Evolutionary conservation across 2,888 invertebrate genomes (phyloP).

Genomic region (Blastobasis adustella): DNA sequence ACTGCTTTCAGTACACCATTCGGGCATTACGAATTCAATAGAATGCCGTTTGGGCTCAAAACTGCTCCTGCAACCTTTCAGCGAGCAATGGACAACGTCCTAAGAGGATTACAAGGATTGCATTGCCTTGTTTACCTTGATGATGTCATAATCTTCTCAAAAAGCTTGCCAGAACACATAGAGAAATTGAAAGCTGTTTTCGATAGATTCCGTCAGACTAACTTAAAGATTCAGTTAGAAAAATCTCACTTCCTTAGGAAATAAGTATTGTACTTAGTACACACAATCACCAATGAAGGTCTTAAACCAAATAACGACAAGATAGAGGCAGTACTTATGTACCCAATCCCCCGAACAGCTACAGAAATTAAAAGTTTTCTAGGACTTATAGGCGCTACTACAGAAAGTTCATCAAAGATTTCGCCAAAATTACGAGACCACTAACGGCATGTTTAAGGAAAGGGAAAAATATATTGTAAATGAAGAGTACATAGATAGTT

Average conservation of each 20-base stretch:
- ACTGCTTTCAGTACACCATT: too few relatives aligned
- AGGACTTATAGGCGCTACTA: conserved; percentile 7
- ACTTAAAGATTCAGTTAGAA: conserved; percentile 22
- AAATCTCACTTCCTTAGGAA: conserved; percentile 21
- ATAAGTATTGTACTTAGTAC: conserved; percentile 17
- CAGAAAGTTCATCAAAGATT: conserved; percentile 6
- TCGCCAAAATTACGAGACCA: conserved; percentile 6
- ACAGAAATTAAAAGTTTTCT: conserved; percentile 9
- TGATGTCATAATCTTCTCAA: conserved; percentile 22
- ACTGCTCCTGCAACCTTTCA: too few relatives aligned
- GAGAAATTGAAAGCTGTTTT: conserved; percentile 18
- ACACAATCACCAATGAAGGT: conserved; percentile 6
- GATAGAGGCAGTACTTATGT: background rate
- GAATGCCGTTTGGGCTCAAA: too few relatives aligned
- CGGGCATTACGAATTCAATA: too few relatives aligned
- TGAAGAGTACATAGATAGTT: background rate
- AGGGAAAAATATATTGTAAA: conserved; percentile 2
- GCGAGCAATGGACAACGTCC: too few relatives aligned
- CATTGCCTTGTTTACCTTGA: too few relatives aligned
- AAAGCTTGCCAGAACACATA: conserved; percentile 20
- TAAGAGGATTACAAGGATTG: too few relatives aligned
- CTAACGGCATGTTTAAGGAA: conserved; percentile 8
- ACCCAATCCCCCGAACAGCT: conserved; percentile 1
- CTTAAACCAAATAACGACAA: conserved; percentile 10
- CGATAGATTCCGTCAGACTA: conserved; percentile 13